Evolutionary conservation across 1,140 invertebrate genomes (phyloP), one percentile per base, ranked within the genome.

Genomic region (Oscheius sp.): DNA sequence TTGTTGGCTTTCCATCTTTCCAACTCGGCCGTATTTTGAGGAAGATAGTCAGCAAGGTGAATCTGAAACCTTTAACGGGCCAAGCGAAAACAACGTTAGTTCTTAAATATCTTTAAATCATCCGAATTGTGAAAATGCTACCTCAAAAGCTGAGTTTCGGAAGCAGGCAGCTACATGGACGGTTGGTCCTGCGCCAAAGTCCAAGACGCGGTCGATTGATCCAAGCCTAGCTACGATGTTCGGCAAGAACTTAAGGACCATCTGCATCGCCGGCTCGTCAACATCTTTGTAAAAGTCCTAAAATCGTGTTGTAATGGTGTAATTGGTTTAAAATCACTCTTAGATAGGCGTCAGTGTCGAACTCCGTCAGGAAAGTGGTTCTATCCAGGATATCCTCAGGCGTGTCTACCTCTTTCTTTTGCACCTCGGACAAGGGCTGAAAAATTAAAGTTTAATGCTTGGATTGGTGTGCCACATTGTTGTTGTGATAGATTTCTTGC

Each of bases 251-350:
- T 63, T 78, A 23, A 84, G 66, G 10, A 82, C 78, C 65, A 82
- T 75, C 63, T 84, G 81, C 81, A 82, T 82, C 4, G 81, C 81
- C 23, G 80, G 76, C 36, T 82, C 81, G 3, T 82, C 82, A 23
- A 82, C 68, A 45, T 79, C 70, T 18, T 74, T 75, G 69, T 82
- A 82, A 58, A 82, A 82, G 67, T 82, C 81, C 78, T 83, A 32
- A 49, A 79, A 63, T 1, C 10, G 13, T 2, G 2, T 52, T 65
- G 26, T 34, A 29, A 68, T 1, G 3, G 3, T 26, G n/a, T 67
- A 65, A 31, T 10, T 68, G 61, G 3, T 61, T 3, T 66, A n/a
- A 28, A 35, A 49, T 38, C 62, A 76, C 75, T n/a, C 32, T 59
- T 20, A 80, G 67, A 63, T 80, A 80, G 28, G 76, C 79, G n/a